These are phyloP conservation scores for Sycophila sp. DNA, from an alignment of 1,140 invertebrate species.

Conservation along the genomic window DNA sequence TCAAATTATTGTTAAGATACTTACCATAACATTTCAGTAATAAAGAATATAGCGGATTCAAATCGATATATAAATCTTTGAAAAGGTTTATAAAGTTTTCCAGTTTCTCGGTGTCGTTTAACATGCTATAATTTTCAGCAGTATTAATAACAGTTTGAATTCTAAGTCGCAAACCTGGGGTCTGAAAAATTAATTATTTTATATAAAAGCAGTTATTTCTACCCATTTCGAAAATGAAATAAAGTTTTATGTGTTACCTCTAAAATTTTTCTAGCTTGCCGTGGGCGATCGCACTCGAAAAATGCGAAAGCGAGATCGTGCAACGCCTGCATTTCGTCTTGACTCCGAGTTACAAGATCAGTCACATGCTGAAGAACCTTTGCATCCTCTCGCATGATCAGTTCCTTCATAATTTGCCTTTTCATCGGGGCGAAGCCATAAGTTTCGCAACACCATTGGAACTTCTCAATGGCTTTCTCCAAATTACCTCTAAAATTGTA, in stretches of 20 bases:
- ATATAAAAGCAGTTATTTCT: too few species aligned
- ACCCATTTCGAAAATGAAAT: too few species aligned
- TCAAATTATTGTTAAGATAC: background rate
- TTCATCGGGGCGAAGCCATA: constrained; percentile 77
- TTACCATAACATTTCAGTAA: constrained; percentile 14
- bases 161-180: constrained; percentile 74
- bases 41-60: background rate
- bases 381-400: constrained; percentile 82
- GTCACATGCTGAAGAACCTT: constrained; percentile 79
- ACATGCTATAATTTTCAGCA: constrained; percentile 28
- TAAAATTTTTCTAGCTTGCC: constrained; percentile 83
- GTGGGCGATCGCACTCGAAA: constrained; percentile 78
- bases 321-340: constrained; percentile 84
- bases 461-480: constrained; percentile 73
- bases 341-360: constrained; percentile 78
- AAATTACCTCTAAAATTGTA: constrained; percentile 68
- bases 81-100: constrained; percentile 9
- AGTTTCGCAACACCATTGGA: constrained; percentile 73
- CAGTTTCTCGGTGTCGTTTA: background rate
- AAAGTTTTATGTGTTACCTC: constrained; percentile 67
- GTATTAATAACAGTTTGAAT: constrained; percentile 36
- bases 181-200: constrained; percentile 54
- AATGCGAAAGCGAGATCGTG: constrained; percentile 85
- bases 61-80: background rate
- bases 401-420: constrained; percentile 73